A percentile compares a stretch with the other conserved stretches of the same genome.
These are phyloP conservation scores for Romanomermis culicivorax DNA, from an alignment of 2,888 invertebrate species.

Conservation along the genomic window DNA sequence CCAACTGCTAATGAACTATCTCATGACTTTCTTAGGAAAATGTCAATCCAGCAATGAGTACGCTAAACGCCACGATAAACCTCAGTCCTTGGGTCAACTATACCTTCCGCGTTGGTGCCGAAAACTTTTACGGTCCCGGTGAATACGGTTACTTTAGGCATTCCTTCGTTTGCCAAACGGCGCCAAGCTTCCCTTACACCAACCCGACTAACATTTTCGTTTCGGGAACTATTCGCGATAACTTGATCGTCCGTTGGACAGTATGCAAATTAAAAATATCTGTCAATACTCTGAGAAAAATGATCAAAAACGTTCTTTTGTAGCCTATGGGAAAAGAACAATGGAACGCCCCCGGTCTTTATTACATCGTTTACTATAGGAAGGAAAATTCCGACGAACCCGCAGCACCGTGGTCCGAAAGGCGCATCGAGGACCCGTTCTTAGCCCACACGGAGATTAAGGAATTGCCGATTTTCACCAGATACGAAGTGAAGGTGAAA, in stretches of 20 bases:
- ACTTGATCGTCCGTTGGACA: slow-evolving; percentile 75
- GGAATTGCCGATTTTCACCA: slow-evolving; percentile 68
- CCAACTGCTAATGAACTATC: no score
- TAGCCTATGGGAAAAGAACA: slow-evolving; percentile 81
- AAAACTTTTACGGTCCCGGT: slow-evolving; percentile 75
- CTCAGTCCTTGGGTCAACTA: slow-evolving; percentile 84
- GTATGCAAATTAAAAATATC: no score
- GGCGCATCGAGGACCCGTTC: slow-evolving; percentile 23
- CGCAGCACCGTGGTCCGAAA: slow-evolving; percentile 20
- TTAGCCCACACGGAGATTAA: slow-evolving; percentile 45
- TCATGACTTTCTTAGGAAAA: slow-evolving; percentile 9
- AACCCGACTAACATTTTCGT: slow-evolving; percentile 60
- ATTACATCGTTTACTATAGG: slow-evolving; percentile 40
- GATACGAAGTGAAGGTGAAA: slow-evolving; percentile 61
- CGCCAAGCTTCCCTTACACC: slow-evolving; percentile 62
- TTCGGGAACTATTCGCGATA: not conserved
- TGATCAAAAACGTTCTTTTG: slow-evolving; percentile 13
- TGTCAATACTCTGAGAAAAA: no score
- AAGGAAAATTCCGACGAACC: not conserved
- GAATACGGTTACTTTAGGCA: slow-evolving; percentile 45
- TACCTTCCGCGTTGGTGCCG: slow-evolving; percentile 73
- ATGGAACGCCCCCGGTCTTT: slow-evolving; percentile 81
- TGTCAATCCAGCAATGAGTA: slow-evolving; percentile 4
- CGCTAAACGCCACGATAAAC: slow-evolving; percentile 31
- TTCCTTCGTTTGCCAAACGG: slow-evolving; percentile 46